Evolutionary conservation across 2,888 invertebrate species (phyloP), one percentile per base, ranked within the genome.

Genomic region (Polydrusus cervinus): DNA sequence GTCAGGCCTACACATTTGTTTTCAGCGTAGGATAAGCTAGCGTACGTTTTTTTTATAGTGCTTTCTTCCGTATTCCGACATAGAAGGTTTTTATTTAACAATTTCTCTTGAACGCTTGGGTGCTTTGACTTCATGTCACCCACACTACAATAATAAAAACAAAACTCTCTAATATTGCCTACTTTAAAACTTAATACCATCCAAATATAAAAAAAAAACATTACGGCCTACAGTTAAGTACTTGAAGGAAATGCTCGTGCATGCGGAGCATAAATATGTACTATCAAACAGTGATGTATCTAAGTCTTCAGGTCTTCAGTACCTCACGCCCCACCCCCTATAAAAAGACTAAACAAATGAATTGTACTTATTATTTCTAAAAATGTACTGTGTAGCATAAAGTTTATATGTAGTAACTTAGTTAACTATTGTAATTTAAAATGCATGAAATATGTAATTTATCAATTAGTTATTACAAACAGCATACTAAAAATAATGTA

Each of bases 41-140:
- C 34, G 55, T 55, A 55, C 55, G 55, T 34, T 55, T 55, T 14
- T 34, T 55, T 55, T 14, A 55, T 55, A 55, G 38, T 60, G 18
- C 38, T 60, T 60, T 60, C 57, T 60, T 60, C 38, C 57, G 57
- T 60, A 60, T 60, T 60, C n/a, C 14, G 38, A 38, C 30, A 16
- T 38, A 60, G 38, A 60, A 60, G 38, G 25, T 38, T 60, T 57
- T 60, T 30, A 38, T 60, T 8, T 11, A 38, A 60, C 14, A 38
- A 60, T 55, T 55, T 55, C 34, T 10, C 14, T 55, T 13, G 34
- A n/a, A 13, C 25, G 13, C 14, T 38, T 60, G 34, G 34, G 34
- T 34, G 34, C 34, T 8, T 60, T 60, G 38, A 60, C 38, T 60
- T 38, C 16, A 38, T 38, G 14, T 60, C 57, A 60, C 57, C 57